Base-by-base conservation (phyloP, 2,888 invertebrate species). In the Agonopterix subpropinquella region DNA sequence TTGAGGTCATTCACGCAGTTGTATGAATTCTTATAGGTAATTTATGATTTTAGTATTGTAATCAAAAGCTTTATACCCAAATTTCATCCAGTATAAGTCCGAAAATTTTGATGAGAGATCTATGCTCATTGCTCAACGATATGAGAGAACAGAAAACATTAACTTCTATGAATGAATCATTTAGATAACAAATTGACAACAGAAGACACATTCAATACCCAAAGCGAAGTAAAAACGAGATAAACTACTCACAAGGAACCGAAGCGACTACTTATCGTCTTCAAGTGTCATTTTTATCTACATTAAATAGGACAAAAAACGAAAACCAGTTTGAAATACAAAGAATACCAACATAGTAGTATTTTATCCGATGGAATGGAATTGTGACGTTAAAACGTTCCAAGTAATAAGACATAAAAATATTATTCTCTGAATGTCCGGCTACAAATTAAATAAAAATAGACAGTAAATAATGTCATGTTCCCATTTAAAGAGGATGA, bases 241-340 rank as follows among this genome's bases (percentile, higher is more conserved):
- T 48, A 47, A 44, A 43, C 44, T 44, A 36, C 39, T 39, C 42
- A 51, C 48, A 53, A 53, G 52, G 51, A 53, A 48, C 39, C 11
- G 42, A 11, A 11, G 42, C 42, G 11, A 37, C 15, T 13, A 51
- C 50, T 52, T 56, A 56, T 54, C 48, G 49, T 36, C 37, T 50
- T 47, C 44, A 43, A 48, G 53, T 53, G 51, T 53, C 51, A 51
- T 45, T 50, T 28, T 50, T 53, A 50, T 54, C 49, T 51, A 47
- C 43, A 46, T 45, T 43, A 48, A 50, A 49, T 47, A 49, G 45
- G 41, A 51, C 48, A 50, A 53, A 49, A 52, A 48, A 36, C 41
- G 41, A 18, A 50, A 52, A 56, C 53, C 48, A 47, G 56, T 55
- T 53, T 28, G 11, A 15, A 46, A 46, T 45, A 47, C 44, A 48